These are phyloP conservation scores for Deroplatys truncata DNA, from an alignment of 2,888 invertebrate genomes.

Conservation along the genomic window DNA sequence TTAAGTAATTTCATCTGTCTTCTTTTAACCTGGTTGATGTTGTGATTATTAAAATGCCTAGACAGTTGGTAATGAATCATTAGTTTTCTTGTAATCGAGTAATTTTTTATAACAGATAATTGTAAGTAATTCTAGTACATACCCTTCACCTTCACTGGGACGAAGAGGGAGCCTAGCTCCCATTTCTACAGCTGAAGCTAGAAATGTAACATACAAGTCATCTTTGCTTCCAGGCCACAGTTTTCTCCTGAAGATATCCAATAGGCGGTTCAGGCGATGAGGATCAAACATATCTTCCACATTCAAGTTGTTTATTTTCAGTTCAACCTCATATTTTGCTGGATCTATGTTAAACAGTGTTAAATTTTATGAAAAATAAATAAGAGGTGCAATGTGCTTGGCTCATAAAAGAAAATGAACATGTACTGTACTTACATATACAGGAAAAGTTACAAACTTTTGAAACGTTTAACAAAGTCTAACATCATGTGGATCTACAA, in stretches of 20 bases:
- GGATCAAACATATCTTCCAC: conserved; percentile 81
- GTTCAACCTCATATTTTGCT: conserved; percentile 71
- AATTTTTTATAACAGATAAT: neutral
- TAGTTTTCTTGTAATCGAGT: no score
- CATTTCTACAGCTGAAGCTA: conserved; percentile 79
- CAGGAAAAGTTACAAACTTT: no score
- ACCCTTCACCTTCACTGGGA: conserved; percentile 86
- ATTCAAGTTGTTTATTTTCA: conserved; percentile 86
- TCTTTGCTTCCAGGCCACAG: conserved; percentile 73
- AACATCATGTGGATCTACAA: no score
- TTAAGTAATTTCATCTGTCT: no score
- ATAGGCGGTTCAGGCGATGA: conserved; percentile 65
- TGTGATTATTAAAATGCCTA: no score
- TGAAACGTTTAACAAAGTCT: no score
- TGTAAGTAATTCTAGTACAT: conserved; percentile 32
- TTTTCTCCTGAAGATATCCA: conserved; percentile 69
- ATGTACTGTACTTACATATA: no score
- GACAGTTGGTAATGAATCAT: no score
- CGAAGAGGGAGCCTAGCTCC: conserved; percentile 78
- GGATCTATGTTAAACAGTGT: conserved; percentile 46
- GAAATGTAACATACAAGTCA: conserved; percentile 75
- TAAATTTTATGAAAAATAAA: no score
- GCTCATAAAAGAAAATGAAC: no score
- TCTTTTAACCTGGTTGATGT: no score
- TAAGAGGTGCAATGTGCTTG: no score